Percentiles rank a stretch among this genome's conserved stretches.
phyloP scores from a whole-genome alignment of 92 coral and sea anemone species.

The Paragorgia papillata region DNA sequence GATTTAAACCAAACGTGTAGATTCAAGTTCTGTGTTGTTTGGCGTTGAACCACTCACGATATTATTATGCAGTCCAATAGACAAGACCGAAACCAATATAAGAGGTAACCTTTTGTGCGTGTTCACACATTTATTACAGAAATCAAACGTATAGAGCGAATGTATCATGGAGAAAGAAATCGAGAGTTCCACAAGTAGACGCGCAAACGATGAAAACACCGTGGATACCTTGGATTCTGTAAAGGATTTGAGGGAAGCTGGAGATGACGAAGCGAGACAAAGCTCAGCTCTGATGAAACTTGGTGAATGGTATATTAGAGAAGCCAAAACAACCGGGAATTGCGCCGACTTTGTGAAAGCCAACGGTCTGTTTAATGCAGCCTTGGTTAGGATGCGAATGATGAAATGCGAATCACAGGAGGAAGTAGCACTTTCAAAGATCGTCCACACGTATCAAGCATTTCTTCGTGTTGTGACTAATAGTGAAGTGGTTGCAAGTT shows the following conservation, averaged over 20 bases:
- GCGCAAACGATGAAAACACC: too few relatives aligned
- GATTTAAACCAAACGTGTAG: too few relatives aligned
- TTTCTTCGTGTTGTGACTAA: constrained; percentile 8
- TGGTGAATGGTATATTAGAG: constrained; percentile 13
- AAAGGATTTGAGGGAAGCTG: constrained; percentile 1
- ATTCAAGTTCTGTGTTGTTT: too few relatives aligned
- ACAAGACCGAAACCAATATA: too few relatives aligned
- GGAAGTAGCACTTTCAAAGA: neutral
- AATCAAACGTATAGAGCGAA: too few relatives aligned
- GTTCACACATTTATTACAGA: too few relatives aligned
- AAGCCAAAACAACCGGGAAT: constrained; percentile 25
- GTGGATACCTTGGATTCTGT: neutral
- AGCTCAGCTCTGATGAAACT: constrained; percentile 3
- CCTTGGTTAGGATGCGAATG: constrained; percentile 17
- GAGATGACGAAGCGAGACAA: constrained; percentile 18
- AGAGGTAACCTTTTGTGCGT: too few relatives aligned
- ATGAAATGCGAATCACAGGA: constrained; percentile 7
- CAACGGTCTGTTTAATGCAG: constrained; percentile 24
- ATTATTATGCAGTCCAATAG: too few relatives aligned
- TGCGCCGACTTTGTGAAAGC: constrained; percentile 17
- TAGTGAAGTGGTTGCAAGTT: neutral
- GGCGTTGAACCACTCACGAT: too few relatives aligned
- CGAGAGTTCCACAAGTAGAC: too few relatives aligned
- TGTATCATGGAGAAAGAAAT: too few relatives aligned
- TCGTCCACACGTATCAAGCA: constrained; percentile 29